phyloP scores from a whole-genome alignment of 2,797 vertebrate species.

The Cyclura pinguis region DNA sequence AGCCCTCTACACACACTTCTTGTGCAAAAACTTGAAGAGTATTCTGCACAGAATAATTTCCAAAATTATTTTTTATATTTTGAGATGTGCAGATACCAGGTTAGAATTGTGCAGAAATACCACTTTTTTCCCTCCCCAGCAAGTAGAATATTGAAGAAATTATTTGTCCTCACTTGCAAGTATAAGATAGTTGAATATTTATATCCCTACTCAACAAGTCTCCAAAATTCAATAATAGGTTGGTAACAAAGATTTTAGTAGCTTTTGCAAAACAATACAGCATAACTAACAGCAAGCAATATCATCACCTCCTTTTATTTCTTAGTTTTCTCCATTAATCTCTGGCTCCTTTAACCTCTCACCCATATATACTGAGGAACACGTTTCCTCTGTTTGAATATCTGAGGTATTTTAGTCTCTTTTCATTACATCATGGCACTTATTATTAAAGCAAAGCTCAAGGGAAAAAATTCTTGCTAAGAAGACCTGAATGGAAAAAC shows the following conservation, averaged over 20 bases:
- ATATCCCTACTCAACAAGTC: too few species aligned
- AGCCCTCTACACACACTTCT: too few species aligned
- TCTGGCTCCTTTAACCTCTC: not conserved
- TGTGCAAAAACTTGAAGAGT: too few species aligned
- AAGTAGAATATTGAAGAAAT: too few species aligned
- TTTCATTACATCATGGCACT: not conserved
- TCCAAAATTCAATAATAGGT: not conserved
- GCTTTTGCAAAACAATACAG: not conserved
- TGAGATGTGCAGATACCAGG: too few species aligned
- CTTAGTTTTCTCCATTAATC: not conserved
- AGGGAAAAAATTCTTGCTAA: not conserved
- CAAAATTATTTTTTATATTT: too few species aligned
- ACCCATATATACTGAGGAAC: not conserved
- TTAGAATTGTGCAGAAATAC: too few species aligned
- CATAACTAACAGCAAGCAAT: not conserved
- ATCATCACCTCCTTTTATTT: not conserved
- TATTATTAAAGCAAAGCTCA: conserved; percentile 1
- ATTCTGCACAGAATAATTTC: too few species aligned
- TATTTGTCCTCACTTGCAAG: too few species aligned
- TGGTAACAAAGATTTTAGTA: not conserved
- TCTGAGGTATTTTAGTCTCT: not conserved
- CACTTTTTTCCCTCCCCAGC: too few species aligned
- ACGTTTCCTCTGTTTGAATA: not conserved
- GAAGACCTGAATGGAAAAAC: not conserved
- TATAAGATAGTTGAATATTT: too few species aligned